phyloP scores from a whole-genome alignment of 2,888 invertebrate genomes.

The Laothoe populi region DNA sequence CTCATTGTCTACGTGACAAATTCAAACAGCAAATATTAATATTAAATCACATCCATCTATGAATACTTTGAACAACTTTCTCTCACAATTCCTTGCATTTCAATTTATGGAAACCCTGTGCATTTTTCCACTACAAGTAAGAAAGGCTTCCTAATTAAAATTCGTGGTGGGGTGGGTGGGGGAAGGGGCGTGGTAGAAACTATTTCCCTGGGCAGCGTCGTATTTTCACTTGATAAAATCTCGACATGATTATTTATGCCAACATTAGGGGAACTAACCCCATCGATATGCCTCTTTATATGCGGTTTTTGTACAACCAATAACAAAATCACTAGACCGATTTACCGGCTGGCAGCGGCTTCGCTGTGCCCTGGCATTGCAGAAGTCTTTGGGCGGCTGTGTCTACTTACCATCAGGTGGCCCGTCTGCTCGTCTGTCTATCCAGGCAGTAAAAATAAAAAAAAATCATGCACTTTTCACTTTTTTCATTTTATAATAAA shows the following conservation, averaged over 20 bases:
- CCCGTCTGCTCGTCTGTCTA: too few relatives aligned
- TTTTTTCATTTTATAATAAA: too few relatives aligned
- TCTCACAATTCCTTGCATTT: neutral
- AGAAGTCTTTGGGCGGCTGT: too few relatives aligned
- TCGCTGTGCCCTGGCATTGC: too few relatives aligned
- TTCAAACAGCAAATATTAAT: too few relatives aligned
- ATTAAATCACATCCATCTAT: neutral
- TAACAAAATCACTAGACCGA: conserved; percentile 37
- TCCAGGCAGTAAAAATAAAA: too few relatives aligned
- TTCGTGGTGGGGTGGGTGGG: conserved; percentile 52
- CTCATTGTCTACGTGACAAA: too few relatives aligned
- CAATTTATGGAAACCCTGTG: conserved; percentile 22
- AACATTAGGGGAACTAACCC: conserved; percentile 78
- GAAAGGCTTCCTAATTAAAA: conserved; percentile 68
- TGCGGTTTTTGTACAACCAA: conserved; percentile 58
- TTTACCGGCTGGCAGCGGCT: too few relatives aligned
- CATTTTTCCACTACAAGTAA: conserved; percentile 43
- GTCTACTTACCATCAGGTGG: too few relatives aligned
- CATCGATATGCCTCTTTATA: conserved; percentile 79
- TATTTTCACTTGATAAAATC: conserved; percentile 81
- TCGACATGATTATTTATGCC: conserved; percentile 82
- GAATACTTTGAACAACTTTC: neutral
- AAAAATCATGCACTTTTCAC: conserved; percentile 7
- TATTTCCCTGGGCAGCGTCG: conserved; percentile 74
- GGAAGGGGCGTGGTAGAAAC: conserved; percentile 57